Base-by-base conservation (phyloP, 2,797 vertebrate species). In the Anabas testudineus region DNA sequence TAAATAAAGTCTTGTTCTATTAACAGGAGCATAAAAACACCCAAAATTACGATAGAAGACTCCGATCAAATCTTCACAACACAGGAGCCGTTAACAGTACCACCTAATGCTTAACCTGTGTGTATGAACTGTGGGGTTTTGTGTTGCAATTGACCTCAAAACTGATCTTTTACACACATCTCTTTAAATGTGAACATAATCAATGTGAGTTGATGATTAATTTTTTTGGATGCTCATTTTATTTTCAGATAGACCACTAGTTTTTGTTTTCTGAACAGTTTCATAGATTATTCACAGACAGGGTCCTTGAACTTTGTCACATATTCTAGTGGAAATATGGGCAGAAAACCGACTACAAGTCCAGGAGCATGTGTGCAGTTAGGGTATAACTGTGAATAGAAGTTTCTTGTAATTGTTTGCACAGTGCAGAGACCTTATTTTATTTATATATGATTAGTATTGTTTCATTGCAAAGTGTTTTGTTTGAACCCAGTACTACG, bases 101-200 rank as follows among this genome's bases (percentile, higher is more conserved):
- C 28, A 30, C 67, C 12, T 69, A 63, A 63, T 64, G 59, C 15
- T 76, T 84, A 55, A 76, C 62, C 67, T 59, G 10, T 69, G n/a
- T 46, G 19, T 43, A 3, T 2, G 30, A 3, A 41, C 26, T 41
- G 36, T 19, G 9, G 37, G 14, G 15, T 34, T 57, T 57, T 47
- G 32, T 19, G 21, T 47, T 18, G 14, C 53, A 58, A 22, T n/a
- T 37, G 10, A 61, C 5, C 8, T 49, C 10, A 32, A 51, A 65
- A 21, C 10, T 75, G 30, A 45, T 45, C 8, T 2, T 24, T 67
- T 43, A 66, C 24, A n/a, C 8, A 36, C 24, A 4, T 47, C 19
- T 22, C 48, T 30, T 54, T 22, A 15, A 0, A 13, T 39, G 10
- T 15, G 7, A 68, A 43, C n/a, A 9, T 19, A 36, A 54, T 15